Evolutionary conservation across 2,797 vertebrate genomes (phyloP).

Genomic region (Thaleichthys pacificus): DNA sequence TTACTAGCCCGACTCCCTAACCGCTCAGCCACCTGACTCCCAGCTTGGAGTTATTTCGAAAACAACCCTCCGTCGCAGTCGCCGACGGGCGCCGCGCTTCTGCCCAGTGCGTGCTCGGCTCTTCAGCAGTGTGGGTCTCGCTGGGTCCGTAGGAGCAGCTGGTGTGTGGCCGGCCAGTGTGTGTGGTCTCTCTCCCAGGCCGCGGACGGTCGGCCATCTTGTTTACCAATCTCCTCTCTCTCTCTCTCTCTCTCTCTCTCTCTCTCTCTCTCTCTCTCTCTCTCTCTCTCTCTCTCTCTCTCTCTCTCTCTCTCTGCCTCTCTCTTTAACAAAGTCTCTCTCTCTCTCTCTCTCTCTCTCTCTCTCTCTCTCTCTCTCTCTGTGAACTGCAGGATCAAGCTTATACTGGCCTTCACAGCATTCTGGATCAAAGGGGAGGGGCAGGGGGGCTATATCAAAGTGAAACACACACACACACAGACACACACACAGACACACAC

Average conservation of each 20-base stretch:
- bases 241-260: too few species aligned
- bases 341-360: slow-evolving; percentile 8
- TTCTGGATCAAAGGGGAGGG: slow-evolving; percentile 28
- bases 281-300: slow-evolving; percentile 23
- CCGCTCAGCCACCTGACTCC: too few species aligned
- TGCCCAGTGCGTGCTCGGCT: too few species aligned
- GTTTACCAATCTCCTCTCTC: too few species aligned
- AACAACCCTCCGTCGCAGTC: too few species aligned
- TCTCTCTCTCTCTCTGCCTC: slow-evolving; percentile 28
- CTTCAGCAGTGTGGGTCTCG: too few species aligned
- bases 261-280: background rate
- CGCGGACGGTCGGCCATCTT: slow-evolving; percentile 30
- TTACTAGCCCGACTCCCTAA: too few species aligned
- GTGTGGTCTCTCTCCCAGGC: slow-evolving; percentile 15
- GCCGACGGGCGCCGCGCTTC: too few species aligned
- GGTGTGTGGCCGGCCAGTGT: slow-evolving; percentile 25
- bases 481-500: too few species aligned
- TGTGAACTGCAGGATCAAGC: slow-evolving; percentile 26
- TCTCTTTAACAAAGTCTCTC: too few species aligned
- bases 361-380: background rate
- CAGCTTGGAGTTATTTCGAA: too few species aligned
- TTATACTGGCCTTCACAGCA: slow-evolving; percentile 1
- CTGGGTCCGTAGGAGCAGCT: background rate
- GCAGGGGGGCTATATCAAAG: slow-evolving; percentile 9
- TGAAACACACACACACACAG: background rate